Percentiles rank a stretch among this genome's conserved stretches.
phyloP scores from a whole-genome alignment of 2,797 vertebrate genomes.

The Odontamblyopus rebecca region DNA sequence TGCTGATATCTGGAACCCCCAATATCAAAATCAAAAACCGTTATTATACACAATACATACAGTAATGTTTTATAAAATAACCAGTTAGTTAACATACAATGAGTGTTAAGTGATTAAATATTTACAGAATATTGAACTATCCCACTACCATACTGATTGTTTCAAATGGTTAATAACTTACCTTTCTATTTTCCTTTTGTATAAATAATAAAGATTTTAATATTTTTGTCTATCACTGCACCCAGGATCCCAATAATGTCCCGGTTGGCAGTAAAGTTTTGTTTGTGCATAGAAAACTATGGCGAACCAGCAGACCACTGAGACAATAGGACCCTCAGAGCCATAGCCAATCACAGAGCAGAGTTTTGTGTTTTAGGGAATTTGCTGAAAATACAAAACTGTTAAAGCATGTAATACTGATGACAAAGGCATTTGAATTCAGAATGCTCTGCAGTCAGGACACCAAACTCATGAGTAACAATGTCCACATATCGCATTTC shows the following conservation, averaged over 20 bases:
- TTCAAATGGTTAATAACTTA: conserved; percentile 45
- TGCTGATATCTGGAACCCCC: no score
- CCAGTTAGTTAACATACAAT: no score
- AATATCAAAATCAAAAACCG: no score
- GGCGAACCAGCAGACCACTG: conserved; percentile 61
- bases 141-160: not conserved
- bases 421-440: conserved; percentile 78
- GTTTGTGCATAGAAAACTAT: conserved; percentile 70
- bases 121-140: not conserved
- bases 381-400: conserved; percentile 86
- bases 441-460: conserved; percentile 58
- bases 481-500: conserved; percentile 1
- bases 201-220: conserved; percentile 64
- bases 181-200: conserved; percentile 59
- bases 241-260: conserved; percentile 67
- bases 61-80: no score
- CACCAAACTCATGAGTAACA: conserved; percentile 36
- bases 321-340: conserved; percentile 72
- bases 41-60: no score
- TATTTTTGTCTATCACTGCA: conserved; percentile 64
- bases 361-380: conserved; percentile 80
- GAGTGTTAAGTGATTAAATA: no score
- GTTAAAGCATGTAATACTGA: conserved; percentile 74
- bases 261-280: conserved; percentile 75
- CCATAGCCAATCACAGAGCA: conserved; percentile 74